phyloP scores from a whole-genome alignment of 1,140 invertebrate species.

The Drosophila tropicalis region DNA sequence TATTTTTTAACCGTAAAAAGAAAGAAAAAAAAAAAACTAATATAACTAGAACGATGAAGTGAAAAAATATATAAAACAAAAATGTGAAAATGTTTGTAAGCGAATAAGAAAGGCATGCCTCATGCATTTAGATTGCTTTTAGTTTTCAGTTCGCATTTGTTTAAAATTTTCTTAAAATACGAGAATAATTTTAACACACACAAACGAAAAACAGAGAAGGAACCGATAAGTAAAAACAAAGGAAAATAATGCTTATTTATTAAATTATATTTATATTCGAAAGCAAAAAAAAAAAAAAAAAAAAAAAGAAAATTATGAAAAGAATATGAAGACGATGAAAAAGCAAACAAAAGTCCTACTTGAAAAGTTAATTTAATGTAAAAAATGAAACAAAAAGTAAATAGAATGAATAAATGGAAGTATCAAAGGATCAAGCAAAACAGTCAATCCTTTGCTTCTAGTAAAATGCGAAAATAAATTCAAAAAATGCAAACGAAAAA shows the following conservation, averaged over 20 bases:
- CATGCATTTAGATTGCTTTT: conserved; percentile 67
- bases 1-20: conserved; percentile 15
- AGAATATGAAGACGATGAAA: conserved; percentile 36
- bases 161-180: conserved; percentile 34
- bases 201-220: conserved; percentile 34
- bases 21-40: conserved; percentile 30
- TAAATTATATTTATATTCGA: conserved; percentile 73
- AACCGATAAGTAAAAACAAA: conserved; percentile 42
- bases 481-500: conserved; percentile 52
- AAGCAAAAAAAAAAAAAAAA: conserved; percentile 42
- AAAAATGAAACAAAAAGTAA: conserved; percentile 26
- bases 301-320: not conserved
- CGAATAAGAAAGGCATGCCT: conserved; percentile 61
- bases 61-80: conserved; percentile 1
- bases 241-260: conserved; percentile 29
- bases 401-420: not conserved
- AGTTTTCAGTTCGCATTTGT: conserved; percentile 26
- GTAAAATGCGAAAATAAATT: conserved; percentile 19
- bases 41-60: conserved; percentile 21
- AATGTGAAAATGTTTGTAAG: conserved; percentile 29
- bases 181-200: conserved; percentile 18
- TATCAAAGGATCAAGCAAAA: conserved; percentile 9
- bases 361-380: conserved; percentile 77
- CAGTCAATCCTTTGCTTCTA: not conserved
- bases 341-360: conserved; percentile 67